These are phyloP conservation scores for Poeciliopsis turrubarensis DNA, from an alignment of 2,113 vertebrate species.

Conservation along the genomic window DNA sequence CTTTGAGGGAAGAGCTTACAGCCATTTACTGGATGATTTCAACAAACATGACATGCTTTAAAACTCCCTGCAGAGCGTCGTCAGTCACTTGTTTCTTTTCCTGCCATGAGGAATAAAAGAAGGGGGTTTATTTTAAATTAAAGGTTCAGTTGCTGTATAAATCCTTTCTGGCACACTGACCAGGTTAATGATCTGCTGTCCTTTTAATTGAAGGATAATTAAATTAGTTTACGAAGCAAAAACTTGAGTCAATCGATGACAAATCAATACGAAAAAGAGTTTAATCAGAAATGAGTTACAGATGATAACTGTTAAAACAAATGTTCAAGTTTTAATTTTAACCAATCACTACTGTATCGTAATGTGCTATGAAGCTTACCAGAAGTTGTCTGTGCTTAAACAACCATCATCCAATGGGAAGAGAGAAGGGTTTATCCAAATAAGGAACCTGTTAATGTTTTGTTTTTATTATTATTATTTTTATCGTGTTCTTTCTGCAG, in stretches of 20 bases:
- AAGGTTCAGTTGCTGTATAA: not conserved
- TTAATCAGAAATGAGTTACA: no score
- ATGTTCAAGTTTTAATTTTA: no score
- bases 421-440: no score
- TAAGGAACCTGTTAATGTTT: no score
- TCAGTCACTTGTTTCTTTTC: not conserved
- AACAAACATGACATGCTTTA: slow-evolving; percentile 1
- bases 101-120: not conserved
- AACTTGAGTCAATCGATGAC: not conserved
- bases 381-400: no score
- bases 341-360: no score
- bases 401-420: no score
- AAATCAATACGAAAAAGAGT: no score
- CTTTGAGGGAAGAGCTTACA: not conserved
- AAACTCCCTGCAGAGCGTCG: not conserved
- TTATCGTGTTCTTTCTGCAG: no score
- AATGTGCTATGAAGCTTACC: no score
- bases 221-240: not conserved
- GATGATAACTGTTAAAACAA: no score
- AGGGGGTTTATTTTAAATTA: not conserved
- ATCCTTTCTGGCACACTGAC: not conserved
- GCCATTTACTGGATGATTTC: slow-evolving; percentile 1
- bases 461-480: no score
- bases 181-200: not conserved
- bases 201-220: not conserved